These are phyloP conservation scores for Taeniopygia guttata DNA, from an alignment of 2,797 vertebrate genomes.

Conservation along the genomic window DNA sequence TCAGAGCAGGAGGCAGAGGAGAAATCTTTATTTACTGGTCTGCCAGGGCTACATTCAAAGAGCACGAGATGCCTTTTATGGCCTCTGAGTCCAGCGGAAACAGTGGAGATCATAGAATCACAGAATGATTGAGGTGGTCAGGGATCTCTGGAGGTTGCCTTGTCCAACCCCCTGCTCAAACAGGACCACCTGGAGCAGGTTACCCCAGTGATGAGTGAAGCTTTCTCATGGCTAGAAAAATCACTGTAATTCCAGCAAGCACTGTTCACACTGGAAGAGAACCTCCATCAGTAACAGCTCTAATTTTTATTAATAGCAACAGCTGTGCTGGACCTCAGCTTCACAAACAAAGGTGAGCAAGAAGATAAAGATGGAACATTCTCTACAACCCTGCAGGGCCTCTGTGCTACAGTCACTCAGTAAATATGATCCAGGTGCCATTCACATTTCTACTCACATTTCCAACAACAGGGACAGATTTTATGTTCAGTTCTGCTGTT, in stretches of 20 bases:
- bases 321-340: background rate
- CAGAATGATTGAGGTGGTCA: background rate
- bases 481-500: background rate
- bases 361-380: background rate
- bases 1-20: background rate
- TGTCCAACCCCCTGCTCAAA: background rate
- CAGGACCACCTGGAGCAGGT: background rate
- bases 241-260: background rate
- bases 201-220: background rate
- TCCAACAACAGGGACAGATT: background rate
- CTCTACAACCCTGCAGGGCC: background rate
- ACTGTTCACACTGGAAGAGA: background rate
- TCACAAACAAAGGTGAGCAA: background rate
- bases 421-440: background rate
- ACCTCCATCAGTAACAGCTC: background rate
- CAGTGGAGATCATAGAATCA: background rate
- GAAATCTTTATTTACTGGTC: background rate
- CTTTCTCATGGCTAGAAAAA: background rate
- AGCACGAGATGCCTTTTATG: background rate
- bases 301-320: background rate
- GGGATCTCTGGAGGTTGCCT: background rate
- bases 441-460: background rate
- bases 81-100: background rate
- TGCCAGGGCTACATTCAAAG: background rate
- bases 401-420: background rate